Evolutionary conservation across 2,888 invertebrate species (phyloP), one percentile per base, ranked within the genome.

Genomic region (Drosophila lacicola): DNA sequence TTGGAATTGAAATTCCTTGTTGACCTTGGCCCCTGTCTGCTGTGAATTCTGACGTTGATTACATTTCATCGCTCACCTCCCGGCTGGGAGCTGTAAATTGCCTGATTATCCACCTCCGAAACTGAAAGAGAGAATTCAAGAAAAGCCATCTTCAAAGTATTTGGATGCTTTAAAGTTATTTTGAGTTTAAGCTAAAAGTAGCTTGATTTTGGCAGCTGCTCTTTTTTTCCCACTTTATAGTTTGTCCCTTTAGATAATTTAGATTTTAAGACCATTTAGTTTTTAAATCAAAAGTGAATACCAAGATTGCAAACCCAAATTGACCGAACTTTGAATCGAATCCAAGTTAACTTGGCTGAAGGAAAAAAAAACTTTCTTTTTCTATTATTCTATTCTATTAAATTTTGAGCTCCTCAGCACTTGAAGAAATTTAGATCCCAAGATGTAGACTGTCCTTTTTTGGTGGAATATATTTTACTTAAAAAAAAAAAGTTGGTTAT

Each of bases 11-110:
- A 74, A 84, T 84, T 82, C 77, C 80, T 60, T 41, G 77, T 70
- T 82, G 86, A 85, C 83, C 83, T 88, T 83, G 83, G 77, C 77
- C 66, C 68, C 63, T 63, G 55, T 45, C 62, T 55, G 50, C 60
- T 39, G 49, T 47, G 56, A 45, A 80, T 77, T 73, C 66, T 70
- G 64, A 70, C 71, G 67, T 70, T 84, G 88, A 84, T 81, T 87
- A 87, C 82, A 80, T 61, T 63, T 54, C 33, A 45, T 21, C 42
- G 49, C 36, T 33, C 17, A 19, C 19, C 14, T 44, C 0, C 29
- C 46, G 42, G 41, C 54, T 65, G 68, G 54, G 10, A 55, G 45
- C 73, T 68, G 73, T 66, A 76, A 85, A 80, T 80, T 73, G 77
- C 80, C 74, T 45, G 83, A 80, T 80, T 70, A 80, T 64, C 66